These are phyloP conservation scores for Leucosticte australis DNA, from an alignment of 2,113 vertebrate species.

Conservation along the genomic window DNA sequence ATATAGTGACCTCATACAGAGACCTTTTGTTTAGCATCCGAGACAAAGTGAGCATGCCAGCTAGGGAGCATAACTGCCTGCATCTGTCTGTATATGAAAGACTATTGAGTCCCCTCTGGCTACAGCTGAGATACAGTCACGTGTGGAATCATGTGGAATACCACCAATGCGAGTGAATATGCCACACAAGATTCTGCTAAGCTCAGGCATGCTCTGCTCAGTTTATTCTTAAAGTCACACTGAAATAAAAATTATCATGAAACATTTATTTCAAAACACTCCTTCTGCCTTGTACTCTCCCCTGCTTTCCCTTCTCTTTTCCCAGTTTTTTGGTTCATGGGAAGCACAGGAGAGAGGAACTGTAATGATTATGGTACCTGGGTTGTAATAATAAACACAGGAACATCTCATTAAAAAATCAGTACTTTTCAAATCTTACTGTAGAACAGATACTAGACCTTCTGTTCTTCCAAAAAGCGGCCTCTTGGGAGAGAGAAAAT, in stretches of 20 bases:
- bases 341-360: background rate
- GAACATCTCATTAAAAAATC: background rate
- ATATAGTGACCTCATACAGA: conserved; percentile 70
- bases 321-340: background rate
- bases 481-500: background rate
- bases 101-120: conserved; percentile 57
- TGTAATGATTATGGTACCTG: background rate
- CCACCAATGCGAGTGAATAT: background rate
- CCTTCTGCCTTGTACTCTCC: background rate
- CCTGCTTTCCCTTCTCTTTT: background rate
- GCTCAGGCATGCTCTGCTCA: background rate
- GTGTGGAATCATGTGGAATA: background rate
- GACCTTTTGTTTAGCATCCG: conserved; percentile 78
- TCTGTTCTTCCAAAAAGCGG: background rate
- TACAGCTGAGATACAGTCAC: conserved; percentile 19
- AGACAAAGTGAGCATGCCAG: conserved; percentile 71
- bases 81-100: conserved; percentile 54
- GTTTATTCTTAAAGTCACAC: background rate
- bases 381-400: background rate
- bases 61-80: conserved; percentile 58
- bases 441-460: background rate
- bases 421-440: background rate
- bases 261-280: background rate
- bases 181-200: background rate
- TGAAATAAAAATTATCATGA: background rate